Conservation (phyloP, 2,888 invertebrate species). For the Eurois occulta region DNA sequence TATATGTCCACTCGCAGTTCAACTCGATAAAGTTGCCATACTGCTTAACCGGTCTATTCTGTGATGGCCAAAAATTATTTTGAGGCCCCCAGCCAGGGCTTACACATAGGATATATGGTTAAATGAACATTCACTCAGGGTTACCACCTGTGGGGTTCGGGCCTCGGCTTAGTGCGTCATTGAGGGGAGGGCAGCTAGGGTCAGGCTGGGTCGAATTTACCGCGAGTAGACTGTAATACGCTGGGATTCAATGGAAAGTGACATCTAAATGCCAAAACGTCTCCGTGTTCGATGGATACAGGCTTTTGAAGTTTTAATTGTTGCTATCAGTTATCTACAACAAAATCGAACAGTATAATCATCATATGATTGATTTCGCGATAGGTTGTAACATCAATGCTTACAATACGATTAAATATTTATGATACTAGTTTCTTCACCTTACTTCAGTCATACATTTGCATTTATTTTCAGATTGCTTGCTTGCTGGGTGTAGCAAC, state of each 20-base stretch:
- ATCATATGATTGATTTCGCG: slow-evolving; percentile 16
- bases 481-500: slow-evolving; percentile 79
- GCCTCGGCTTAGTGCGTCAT: too few relatives aligned
- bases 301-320: background rate
- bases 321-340: background rate
- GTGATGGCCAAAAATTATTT: too few relatives aligned
- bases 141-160: too few relatives aligned
- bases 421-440: slow-evolving; percentile 49
- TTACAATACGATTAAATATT: slow-evolving; percentile 38
- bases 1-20: too few relatives aligned
- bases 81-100: too few relatives aligned
- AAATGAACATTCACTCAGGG: too few relatives aligned
- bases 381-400: slow-evolving; percentile 27
- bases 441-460: slow-evolving; percentile 46
- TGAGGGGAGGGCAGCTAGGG: too few relatives aligned
- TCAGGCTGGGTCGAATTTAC: background rate
- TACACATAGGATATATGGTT: too few relatives aligned
- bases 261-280: background rate
- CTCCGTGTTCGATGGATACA: too few relatives aligned
- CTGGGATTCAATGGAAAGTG: background rate
- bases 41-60: too few relatives aligned
- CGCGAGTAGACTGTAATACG: background rate
- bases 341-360: background rate
- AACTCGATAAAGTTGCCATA: too few relatives aligned
- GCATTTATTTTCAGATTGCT: slow-evolving; percentile 75